Evolutionary conservation across 2,888 invertebrate species (phyloP).

Genomic region (Phaonia tiefii): DNA sequence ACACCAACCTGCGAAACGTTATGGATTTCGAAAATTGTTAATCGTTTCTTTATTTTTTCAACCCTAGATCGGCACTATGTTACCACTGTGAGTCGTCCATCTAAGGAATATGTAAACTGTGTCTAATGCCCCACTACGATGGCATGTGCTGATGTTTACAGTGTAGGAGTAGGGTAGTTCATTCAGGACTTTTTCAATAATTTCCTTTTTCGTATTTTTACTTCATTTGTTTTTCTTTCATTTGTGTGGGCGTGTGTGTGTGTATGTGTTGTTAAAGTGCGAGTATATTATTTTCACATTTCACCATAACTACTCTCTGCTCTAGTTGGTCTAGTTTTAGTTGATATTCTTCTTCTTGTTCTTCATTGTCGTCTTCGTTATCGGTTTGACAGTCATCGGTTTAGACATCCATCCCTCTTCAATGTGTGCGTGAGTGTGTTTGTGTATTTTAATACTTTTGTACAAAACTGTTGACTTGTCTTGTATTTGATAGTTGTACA

Average conservation of each 20-base stretch:
- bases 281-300: slow-evolving; percentile 60
- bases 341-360: slow-evolving; percentile 34
- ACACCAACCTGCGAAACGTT: too few species aligned
- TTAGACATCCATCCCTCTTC: slow-evolving; percentile 65
- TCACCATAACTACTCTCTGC: slow-evolving; percentile 39
- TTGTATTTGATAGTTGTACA: slow-evolving; percentile 57
- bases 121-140: not conserved
- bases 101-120: slow-evolving; percentile 48
- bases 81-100: slow-evolving; percentile 15
- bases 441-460: slow-evolving; percentile 57
- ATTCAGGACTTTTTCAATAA: slow-evolving; percentile 32
- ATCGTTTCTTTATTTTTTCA: too few species aligned
- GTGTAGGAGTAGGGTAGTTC: not conserved
- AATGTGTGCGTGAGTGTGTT: not conserved
- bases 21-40: too few species aligned
- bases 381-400: slow-evolving; percentile 64
- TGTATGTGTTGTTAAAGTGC: not conserved
- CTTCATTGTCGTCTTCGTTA: slow-evolving; percentile 32
- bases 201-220: slow-evolving; percentile 46
- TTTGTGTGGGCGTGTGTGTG: slow-evolving; percentile 27
- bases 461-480: slow-evolving; percentile 65
- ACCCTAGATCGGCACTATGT: too few species aligned
- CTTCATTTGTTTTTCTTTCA: slow-evolving; percentile 28
- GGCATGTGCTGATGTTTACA: not conserved
- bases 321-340: not conserved